phyloP scores from a whole-genome alignment of 2,113 vertebrate species.

The Entelurus aequoreus region DNA sequence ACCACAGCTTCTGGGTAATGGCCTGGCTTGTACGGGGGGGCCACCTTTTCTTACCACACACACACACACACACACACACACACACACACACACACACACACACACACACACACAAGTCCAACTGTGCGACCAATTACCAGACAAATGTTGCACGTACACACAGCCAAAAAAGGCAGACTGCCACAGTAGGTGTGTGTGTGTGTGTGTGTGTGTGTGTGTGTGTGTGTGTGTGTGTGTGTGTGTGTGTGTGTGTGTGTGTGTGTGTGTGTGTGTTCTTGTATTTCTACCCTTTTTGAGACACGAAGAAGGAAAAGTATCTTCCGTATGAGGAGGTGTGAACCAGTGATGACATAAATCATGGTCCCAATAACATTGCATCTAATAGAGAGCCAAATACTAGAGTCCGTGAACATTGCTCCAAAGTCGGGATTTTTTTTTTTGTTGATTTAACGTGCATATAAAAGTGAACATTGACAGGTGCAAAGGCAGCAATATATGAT shows the following conservation, averaged over 20 bases:
- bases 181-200: background rate
- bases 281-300: background rate
- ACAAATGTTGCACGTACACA: conserved; percentile 25
- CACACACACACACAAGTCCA: background rate
- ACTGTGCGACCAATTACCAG: conserved; percentile 22
- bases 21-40: conserved; percentile 25
- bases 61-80: background rate
- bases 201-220: background rate
- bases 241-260: no score
- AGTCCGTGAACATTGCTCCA: no score
- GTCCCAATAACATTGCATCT: no score
- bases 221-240: background rate
- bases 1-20: conserved; percentile 56
- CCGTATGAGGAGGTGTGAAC: no score
- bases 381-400: no score
- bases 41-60: conserved; percentile 29
- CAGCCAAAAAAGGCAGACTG: conserved; percentile 28
- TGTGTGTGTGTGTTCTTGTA: background rate
- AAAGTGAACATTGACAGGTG: no score
- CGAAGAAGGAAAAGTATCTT: no score
- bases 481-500: no score
- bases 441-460: no score
- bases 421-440: no score
- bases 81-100: background rate
- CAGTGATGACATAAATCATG: no score